phyloP scores from a whole-genome alignment of 2,797 vertebrate species.

The Phyllotis vaccarum region DNA sequence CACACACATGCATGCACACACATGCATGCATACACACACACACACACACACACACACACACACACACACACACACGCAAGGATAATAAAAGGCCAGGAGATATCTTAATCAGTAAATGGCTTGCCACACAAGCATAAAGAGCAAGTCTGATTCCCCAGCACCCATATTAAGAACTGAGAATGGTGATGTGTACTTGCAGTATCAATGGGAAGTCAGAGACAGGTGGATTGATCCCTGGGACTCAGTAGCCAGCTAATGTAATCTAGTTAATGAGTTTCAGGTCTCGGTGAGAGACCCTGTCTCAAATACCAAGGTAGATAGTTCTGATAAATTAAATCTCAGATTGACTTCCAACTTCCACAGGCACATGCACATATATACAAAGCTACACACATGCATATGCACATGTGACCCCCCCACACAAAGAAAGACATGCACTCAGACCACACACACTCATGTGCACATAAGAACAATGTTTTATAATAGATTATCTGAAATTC shows the following conservation, averaged over 20 bases:
- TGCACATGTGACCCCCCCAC: too few species aligned
- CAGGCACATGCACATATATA: too few species aligned
- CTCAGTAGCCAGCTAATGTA: neutral
- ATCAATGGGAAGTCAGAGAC: neutral
- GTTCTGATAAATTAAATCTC: neutral
- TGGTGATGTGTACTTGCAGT: neutral
- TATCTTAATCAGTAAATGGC: neutral
- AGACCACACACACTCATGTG: neutral
- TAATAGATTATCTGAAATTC: slow-evolving; percentile 44
- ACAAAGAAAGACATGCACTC: neutral
- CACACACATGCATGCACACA: too few species aligned
- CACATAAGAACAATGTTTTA: neutral
- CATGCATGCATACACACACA: too few species aligned
- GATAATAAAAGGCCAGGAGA: neutral
- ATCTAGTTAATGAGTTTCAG: neutral
- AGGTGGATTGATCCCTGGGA: neutral
- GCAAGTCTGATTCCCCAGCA: neutral
- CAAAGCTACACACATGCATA: too few species aligned
- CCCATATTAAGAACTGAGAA: neutral
- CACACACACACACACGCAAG: neutral
- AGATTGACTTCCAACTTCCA: neutral
- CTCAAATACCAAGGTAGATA: too few species aligned
- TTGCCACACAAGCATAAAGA: neutral
- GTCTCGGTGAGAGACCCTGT: neutral
- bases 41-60: neutral